Evolutionary conservation across 92 coral and sea anemone genomes (phyloP).

Genomic region (Parazoanthus swiftii): DNA sequence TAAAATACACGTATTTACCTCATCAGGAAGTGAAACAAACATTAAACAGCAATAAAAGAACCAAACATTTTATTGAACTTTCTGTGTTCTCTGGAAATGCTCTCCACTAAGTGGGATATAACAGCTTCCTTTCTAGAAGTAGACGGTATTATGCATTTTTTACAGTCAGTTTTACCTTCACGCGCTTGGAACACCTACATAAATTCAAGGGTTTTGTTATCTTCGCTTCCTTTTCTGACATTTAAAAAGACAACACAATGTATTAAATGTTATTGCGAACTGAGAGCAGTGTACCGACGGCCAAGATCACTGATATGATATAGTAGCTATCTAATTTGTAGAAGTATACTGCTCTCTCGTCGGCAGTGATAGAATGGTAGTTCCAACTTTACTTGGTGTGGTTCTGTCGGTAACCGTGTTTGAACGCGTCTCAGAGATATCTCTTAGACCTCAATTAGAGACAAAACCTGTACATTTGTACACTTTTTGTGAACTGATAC

Average conservation of each 20-base stretch:
- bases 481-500: background rate
- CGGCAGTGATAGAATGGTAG: background rate
- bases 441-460: background rate
- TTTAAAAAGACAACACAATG: background rate
- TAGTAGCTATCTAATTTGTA: too few species aligned
- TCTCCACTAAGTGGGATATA: background rate
- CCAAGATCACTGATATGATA: background rate
- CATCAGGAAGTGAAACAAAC: conserved; percentile 29
- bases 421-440: background rate
- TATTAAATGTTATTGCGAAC: conserved; percentile 8
- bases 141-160: background rate
- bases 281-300: background rate
- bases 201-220: conserved; percentile 2
- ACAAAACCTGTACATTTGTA: background rate
- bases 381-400: background rate
- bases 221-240: background rate
- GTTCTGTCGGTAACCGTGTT: background rate
- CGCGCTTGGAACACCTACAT: background rate
- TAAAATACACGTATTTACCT: conserved; percentile 1
- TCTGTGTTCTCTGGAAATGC: background rate
- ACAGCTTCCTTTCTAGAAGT: background rate
- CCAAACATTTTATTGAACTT: background rate
- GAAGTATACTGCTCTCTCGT: background rate
- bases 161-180: background rate
- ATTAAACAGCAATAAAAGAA: background rate